Evolutionary conservation across 2,113 vertebrate genomes (phyloP).

Genomic region (Ochotona curzoniae): DNA sequence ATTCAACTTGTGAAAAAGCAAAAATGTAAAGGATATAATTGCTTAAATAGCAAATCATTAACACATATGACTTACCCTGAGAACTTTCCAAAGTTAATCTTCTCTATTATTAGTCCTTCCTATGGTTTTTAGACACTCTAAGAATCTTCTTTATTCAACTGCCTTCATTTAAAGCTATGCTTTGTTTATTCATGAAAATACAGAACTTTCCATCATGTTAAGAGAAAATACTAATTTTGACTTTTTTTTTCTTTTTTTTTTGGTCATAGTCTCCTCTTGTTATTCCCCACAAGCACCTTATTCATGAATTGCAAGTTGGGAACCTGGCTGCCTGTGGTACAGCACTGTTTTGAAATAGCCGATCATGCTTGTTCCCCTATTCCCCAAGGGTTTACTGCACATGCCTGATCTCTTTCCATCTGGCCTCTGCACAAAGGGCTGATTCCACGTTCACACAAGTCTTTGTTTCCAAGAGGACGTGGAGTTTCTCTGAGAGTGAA

Average conservation of each 20-base stretch:
- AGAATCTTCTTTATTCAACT: neutral
- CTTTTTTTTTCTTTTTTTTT: neutral
- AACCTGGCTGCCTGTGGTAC: constrained; percentile 24
- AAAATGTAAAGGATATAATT: constrained; percentile 11
- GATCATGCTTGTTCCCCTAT: constrained; percentile 27
- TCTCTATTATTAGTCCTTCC: neutral
- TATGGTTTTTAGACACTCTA: neutral
- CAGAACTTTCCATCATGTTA: neutral
- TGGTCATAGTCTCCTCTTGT: neutral
- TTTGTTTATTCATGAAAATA: neutral
- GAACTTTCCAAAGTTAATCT: neutral
- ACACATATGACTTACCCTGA: neutral
- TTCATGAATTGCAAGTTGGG: constrained; percentile 51
- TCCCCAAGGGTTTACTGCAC: constrained; percentile 71
- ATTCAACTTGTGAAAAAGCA: constrained; percentile 6
- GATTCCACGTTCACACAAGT: constrained; percentile 58
- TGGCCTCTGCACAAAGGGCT: constrained; percentile 78
- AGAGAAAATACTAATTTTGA: constrained; percentile 27
- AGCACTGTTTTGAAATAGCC: constrained; percentile 68
- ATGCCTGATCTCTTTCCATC: constrained; percentile 75
- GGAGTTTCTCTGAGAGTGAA: constrained; percentile 70
- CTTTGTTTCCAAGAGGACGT: constrained; percentile 76
- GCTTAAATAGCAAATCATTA: constrained; percentile 1
- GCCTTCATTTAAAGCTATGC: constrained; percentile 19
- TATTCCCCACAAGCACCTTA: constrained; percentile 24